Conservation (phyloP, 2,113 vertebrate genomes). For the Catagonus wagneri region DNA sequence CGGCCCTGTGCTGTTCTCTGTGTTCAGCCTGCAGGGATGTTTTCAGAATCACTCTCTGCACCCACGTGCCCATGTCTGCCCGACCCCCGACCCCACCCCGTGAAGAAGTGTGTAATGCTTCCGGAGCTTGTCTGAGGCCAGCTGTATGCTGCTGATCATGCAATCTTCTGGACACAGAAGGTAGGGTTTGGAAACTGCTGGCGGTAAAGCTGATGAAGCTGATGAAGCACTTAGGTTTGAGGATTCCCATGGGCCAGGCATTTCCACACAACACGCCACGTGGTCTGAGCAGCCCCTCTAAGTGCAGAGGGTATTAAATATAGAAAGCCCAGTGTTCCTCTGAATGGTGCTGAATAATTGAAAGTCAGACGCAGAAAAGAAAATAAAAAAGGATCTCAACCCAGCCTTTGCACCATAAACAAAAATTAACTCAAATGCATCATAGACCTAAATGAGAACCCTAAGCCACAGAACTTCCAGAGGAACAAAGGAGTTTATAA, state of each 20-base stretch:
- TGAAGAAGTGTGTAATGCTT: fast-evolving
- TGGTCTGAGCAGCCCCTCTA: too few relatives aligned
- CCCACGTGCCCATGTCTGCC: fast-evolving
- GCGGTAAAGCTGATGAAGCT: neutral
- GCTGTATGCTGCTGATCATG: fast-evolving
- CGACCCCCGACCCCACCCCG: fast-evolving
- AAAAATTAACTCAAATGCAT: fast-evolving
- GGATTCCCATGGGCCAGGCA: fast-evolving
- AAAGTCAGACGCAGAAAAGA: neutral
- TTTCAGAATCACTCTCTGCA: neutral
- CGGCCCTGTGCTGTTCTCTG: fast-evolving
- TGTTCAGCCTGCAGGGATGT: neutral
- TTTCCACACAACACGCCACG: too few relatives aligned
- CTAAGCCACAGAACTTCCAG: neutral
- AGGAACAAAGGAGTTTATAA: fast-evolving
- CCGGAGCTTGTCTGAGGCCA: neutral
- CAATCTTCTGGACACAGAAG: neutral
- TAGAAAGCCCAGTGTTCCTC: neutral
- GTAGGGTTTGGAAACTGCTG: neutral
- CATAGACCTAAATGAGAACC: neutral
- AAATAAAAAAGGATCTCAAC: neutral
- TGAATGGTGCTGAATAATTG: neutral
- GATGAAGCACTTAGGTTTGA: neutral
- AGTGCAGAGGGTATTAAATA: neutral
- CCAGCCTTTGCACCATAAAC: neutral